These are phyloP conservation scores for Calameuta idolon DNA, from an alignment of 2,888 invertebrate genomes.

Conservation along the genomic window DNA sequence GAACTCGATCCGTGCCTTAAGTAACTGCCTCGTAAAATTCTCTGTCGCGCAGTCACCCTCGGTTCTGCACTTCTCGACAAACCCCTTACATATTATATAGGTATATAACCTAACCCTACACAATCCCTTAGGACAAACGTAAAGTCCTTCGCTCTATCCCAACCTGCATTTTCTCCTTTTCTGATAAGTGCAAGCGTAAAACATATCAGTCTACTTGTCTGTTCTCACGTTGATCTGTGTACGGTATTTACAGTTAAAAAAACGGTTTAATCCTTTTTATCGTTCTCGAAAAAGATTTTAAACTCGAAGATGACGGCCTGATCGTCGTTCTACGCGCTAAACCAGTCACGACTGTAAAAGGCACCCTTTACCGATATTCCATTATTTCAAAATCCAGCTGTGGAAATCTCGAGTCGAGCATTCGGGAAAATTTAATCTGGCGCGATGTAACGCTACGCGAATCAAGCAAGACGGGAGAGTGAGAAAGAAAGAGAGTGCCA, in stretches of 20 bases:
- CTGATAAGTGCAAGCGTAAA: no score
- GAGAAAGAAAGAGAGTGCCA: constrained; percentile 26
- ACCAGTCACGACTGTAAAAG: not conserved
- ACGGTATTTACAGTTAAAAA: not conserved
- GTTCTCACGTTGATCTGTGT: not conserved
- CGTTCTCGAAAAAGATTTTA: not conserved
- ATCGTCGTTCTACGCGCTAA: not conserved
- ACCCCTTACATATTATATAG: not conserved
- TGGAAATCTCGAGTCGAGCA: constrained; percentile 4
- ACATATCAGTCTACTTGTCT: not conserved
- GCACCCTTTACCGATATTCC: not conserved
- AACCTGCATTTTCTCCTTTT: not conserved
- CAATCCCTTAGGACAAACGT: not conserved
- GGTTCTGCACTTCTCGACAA: not conserved
- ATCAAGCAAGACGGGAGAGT: constrained; percentile 18
- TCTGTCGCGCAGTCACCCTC: not conserved
- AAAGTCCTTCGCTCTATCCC: not conserved
- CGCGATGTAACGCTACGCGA: constrained; percentile 41
- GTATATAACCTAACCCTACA: not conserved
- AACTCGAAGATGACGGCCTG: not conserved
- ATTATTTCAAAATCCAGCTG: constrained; percentile 2
- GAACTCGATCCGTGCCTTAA: constrained; percentile 1
- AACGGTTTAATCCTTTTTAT: not conserved
- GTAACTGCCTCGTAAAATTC: constrained; percentile 7
- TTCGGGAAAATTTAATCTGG: constrained; percentile 43